Percentiles rank a stretch among this genome's conserved stretches.
phyloP scores from a whole-genome alignment of 2,113 vertebrate genomes.

The Rutilus rutilus region DNA sequence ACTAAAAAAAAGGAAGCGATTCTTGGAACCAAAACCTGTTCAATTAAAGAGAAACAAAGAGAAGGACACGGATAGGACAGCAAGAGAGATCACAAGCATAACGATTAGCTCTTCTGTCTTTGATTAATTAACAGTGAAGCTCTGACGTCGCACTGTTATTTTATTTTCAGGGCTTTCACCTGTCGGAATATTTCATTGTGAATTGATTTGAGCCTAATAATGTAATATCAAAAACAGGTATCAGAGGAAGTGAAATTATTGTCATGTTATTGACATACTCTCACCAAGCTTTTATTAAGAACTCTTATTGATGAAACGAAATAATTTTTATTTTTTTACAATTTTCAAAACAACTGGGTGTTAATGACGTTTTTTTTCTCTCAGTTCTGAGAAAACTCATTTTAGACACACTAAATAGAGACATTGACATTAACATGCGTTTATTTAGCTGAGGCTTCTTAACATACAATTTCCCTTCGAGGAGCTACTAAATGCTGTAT shows the following conservation, averaged over 20 bases:
- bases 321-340: no score
- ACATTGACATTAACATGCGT: not conserved
- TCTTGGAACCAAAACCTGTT: conserved; percentile 50
- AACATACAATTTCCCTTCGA: not conserved
- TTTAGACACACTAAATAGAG: not conserved
- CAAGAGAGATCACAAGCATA: conserved; percentile 9
- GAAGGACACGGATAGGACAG: conserved; percentile 57
- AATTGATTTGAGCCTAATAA: not conserved
- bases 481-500: not conserved
- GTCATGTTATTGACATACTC: not conserved
- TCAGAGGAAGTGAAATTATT: not conserved
- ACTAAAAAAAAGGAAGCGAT: conserved; percentile 41
- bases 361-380: no score
- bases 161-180: no score
- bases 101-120: conserved; percentile 13
- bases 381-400: not conserved
- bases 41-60: conserved; percentile 52
- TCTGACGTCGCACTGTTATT: not conserved
- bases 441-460: not conserved
- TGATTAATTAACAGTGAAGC: not conserved
- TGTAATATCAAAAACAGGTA: not conserved
- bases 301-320: not conserved
- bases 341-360: not conserved
- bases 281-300: not conserved
- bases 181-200: not conserved